Conservation (phyloP, 2,797 vertebrate genomes). For the Antrozous pallidus region DNA sequence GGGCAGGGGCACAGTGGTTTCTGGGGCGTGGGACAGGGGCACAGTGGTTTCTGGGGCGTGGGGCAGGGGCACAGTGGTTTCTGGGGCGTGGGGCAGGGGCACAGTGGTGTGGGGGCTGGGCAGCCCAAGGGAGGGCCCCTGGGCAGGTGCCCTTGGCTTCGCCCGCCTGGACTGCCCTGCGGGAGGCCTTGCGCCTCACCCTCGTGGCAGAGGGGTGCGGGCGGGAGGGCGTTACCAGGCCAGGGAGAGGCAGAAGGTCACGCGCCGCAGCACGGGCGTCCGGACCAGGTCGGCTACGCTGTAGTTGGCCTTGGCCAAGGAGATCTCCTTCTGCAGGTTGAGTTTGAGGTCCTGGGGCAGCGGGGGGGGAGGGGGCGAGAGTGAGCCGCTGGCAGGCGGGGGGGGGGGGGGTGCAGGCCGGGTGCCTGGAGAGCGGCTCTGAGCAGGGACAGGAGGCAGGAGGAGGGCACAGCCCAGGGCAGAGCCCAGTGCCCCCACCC, state of each 20-base stretch:
- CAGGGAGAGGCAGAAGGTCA: conserved; percentile 67
- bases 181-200: background rate
- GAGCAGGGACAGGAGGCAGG: background rate
- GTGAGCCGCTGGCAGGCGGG: background rate
- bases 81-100: background rate
- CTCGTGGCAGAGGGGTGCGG: background rate
- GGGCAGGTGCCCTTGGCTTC: background rate
- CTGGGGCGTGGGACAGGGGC: background rate
- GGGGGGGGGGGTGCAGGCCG: background rate
- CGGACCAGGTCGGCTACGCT: conserved; percentile 64
- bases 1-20: background rate
- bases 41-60: background rate
- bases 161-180: background rate
- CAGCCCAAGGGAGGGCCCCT: background rate
- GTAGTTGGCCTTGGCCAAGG: conserved; percentile 60
- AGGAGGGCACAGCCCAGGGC: background rate
- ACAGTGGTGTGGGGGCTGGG: background rate
- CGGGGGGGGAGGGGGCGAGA: background rate
- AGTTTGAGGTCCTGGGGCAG: conserved; percentile 65
- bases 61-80: background rate
- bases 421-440: background rate
- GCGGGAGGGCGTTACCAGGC: conserved; percentile 70
- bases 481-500: background rate
- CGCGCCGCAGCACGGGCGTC: conserved; percentile 59
- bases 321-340: conserved; percentile 74